Base-by-base conservation (phyloP, 23 tunicate genomes). In the Clavelina lepadiformis region DNA sequence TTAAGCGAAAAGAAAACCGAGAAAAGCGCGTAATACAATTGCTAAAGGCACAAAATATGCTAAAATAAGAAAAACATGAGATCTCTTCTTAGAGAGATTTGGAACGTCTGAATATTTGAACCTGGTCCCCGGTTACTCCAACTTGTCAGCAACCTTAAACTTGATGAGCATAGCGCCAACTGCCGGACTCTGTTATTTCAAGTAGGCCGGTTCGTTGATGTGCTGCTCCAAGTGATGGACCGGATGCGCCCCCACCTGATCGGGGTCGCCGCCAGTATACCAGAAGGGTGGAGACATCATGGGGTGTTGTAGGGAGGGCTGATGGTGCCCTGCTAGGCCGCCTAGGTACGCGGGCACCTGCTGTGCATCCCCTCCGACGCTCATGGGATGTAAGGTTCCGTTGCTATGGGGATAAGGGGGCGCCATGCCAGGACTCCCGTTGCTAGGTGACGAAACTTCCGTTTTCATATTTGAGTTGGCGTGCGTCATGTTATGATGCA, bases 371-470 rank as follows among this genome's bases (percentile, higher is more conserved):
- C 56, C 73, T 19, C 80, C 68, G 7, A 46, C 35, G 18, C n/a
- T 24, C 60, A 52, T 1, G 4, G 65, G n/a, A 31, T 33, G 29
- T 21, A 60, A 41, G 23, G 46, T 57, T 2, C 83, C 65, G 45
- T 66, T 74, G 63, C 65, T 79, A 0, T 45, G 65, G 13, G 93
- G 71, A 34, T 69, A 71, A 3, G 85, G 57, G 3, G 71, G 80
- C 27, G 69, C 22, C 47, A 71, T 72, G 18, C 81, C 71, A 30
- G 91, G 75, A 32, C 76, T 71, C 7, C 80, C 75, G 51, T 67
- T 71, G 25, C 59, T 50, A 15, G 95, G 95, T 4, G 95, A 86
- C 19, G 95, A 78, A 69, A 86, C 46, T 64, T 86, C 95, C 28
- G 80, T 86, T 64, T 86, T 86, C 85, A 86, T 56, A 41, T 35